Base-by-base conservation (phyloP, 2,113 vertebrate genomes). In the Rhabdomys dilectus region DNA sequence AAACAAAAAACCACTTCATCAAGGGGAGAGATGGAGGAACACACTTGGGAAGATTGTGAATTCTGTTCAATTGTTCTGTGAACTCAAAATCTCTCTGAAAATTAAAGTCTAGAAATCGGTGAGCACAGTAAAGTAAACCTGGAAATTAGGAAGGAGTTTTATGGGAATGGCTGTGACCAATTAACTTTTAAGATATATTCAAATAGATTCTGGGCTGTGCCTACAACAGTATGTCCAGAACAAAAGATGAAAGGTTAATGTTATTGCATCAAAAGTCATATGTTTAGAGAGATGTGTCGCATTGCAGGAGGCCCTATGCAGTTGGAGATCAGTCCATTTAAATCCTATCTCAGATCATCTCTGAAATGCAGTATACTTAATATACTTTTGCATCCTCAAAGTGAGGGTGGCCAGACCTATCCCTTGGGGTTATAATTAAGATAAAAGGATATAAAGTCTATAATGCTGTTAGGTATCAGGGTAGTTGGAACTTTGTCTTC, bases 141-240 rank as follows among this genome's bases (percentile, higher is more conserved):
- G 48, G 58, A 60, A 56, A 53, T 39, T 73, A 10, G n/a, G 7
- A 85, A 10, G n/a, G 7, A 85, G 78, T 77, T 29, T 22, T 66
- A 95, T 88, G 60, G 66, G 80, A 90, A 45, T 66, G 56, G 81
- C 75, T 75, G 21, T 64, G 60, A 93, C 2, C 53, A 68, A 84
- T 73, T 85, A 66, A 75, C 7, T 94, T 91, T 80, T 34, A 94
- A 86, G 94, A 92, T 92, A 51, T 77, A 48, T 88, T 60, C 56
- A 68, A 76, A 51, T 1, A 68, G 78, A 80, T 24, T 80, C 26
- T 26, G 22, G 4, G 42, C 4, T 90, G 75, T 93, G 5, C 51
- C 39, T 26, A 34, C 80, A 42, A 51, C 39, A 89, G 80, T 34
- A 60, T 15, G 75, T 72, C 13, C 26, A 12, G 3, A 19, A 53